phyloP scores from a whole-genome alignment of 2,113 vertebrate species.

The Antennarius striatus region DNA sequence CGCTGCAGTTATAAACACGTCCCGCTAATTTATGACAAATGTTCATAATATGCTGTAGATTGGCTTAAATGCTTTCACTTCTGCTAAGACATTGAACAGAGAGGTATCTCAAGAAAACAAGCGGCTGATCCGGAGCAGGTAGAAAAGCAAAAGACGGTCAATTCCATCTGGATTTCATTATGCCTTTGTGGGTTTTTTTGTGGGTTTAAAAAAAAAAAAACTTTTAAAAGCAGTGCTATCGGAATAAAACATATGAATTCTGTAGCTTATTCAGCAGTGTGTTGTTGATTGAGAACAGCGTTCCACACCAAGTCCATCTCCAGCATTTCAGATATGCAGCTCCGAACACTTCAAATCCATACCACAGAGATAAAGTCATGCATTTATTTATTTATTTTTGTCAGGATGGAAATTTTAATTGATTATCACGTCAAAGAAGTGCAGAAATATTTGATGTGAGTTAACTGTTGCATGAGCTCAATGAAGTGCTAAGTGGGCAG shows the following conservation, averaged over 20 bases:
- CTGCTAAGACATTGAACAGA: conserved; percentile 45
- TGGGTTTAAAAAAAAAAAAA: no score
- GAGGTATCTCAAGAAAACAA: conserved; percentile 39
- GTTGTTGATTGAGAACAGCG: conserved; percentile 39
- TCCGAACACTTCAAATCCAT: no score
- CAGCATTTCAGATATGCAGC: conserved; percentile 7
- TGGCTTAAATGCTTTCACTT: conserved; percentile 58
- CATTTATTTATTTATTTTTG: no score
- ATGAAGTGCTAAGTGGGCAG: background rate
- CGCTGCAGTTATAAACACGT: conserved; percentile 42
- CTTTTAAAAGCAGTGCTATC: conserved; percentile 63
- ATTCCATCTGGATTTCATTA: conserved; percentile 72
- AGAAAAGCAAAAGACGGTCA: conserved; percentile 39
- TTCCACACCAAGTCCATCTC: conserved; percentile 26
- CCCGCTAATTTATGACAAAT: conserved; percentile 66
- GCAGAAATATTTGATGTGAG: no score
- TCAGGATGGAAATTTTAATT: no score
- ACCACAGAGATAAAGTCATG: no score
- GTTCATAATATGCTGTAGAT: conserved; percentile 61
- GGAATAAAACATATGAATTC: conserved; percentile 63
- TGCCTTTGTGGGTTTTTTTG: conserved; percentile 40
- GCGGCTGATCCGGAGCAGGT: conserved; percentile 37
- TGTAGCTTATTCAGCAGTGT: conserved; percentile 43
- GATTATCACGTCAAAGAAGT: no score
- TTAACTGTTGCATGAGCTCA: background rate